Conservation (phyloP, 1,140 invertebrate species). For the Camponotus pennsylvanicus region DNA sequence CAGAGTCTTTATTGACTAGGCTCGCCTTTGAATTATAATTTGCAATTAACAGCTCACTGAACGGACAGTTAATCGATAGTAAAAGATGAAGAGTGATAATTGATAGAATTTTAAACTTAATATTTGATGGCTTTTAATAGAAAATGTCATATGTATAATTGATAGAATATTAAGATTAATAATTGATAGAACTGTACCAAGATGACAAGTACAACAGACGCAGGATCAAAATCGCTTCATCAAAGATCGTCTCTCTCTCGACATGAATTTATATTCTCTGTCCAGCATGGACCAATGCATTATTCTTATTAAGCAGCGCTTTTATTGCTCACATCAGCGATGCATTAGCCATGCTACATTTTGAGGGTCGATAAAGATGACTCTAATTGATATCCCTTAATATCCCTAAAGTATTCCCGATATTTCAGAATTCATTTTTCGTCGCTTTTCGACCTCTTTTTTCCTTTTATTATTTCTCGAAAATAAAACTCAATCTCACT, state of each 20-base stretch:
- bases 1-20: not conserved
- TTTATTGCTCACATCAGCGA: conserved; percentile 58
- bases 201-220: not conserved
- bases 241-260: not conserved
- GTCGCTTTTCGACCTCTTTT: not conserved
- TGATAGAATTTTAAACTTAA: not conserved
- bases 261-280: conserved; percentile 27
- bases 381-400: conserved; percentile 64
- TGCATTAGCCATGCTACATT: conserved; percentile 58
- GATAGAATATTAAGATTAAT: conserved; percentile 12
- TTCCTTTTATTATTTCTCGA: not conserved
- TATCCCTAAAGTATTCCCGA: not conserved
- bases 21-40: not conserved
- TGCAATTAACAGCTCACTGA: not conserved
- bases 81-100: not conserved
- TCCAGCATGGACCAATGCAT: conserved; percentile 14
- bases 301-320: conserved; percentile 55
- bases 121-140: conserved; percentile 14
- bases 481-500: not conserved
- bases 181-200: not conserved
- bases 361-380: not conserved
- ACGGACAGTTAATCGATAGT: conserved; percentile 22
- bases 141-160: not conserved
- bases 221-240: not conserved
- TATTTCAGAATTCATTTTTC: conserved; percentile 28